These are phyloP conservation scores for Poecilobothrus nobilitatus DNA, from an alignment of 2,888 invertebrate species.

Conservation along the genomic window DNA sequence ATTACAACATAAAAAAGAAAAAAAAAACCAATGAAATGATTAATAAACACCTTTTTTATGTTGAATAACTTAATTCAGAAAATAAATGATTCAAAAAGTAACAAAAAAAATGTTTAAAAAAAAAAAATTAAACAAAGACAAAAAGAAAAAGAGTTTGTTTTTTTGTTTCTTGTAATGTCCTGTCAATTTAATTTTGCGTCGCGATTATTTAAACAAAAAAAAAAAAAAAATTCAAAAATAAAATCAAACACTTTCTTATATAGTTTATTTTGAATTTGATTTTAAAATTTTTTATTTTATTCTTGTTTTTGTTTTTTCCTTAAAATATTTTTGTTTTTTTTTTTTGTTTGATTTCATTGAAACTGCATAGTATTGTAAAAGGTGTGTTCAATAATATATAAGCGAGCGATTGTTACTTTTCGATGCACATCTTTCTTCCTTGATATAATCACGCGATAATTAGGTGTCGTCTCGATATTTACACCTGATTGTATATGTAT, in stretches of 20 bases:
- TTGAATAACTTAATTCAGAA: no score
- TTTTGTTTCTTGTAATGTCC: neutral
- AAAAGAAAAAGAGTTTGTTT: neutral
- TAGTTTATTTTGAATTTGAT: neutral
- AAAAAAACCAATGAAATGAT: no score
- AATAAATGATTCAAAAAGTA: neutral
- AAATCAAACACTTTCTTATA: neutral
- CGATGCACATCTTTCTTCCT: neutral
- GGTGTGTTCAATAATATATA: neutral
- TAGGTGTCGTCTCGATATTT: constrained; percentile 6
- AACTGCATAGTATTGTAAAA: neutral
- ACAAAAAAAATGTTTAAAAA: neutral
- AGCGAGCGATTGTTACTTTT: neutral
- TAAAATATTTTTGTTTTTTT: no score
- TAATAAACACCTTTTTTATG: no score
- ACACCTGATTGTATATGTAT: neutral
- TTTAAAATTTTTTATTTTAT: neutral
- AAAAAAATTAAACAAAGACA: neutral
- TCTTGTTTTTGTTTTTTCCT: neutral
- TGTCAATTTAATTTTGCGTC: constrained; percentile 1
- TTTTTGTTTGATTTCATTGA: neutral
- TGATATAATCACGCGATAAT: constrained; percentile 6
- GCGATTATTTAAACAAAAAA: neutral
- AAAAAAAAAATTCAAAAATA: neutral
- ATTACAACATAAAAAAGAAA: no score